Conservation (phyloP, 2,797 vertebrate species). For the Vipera latastei region DNA sequence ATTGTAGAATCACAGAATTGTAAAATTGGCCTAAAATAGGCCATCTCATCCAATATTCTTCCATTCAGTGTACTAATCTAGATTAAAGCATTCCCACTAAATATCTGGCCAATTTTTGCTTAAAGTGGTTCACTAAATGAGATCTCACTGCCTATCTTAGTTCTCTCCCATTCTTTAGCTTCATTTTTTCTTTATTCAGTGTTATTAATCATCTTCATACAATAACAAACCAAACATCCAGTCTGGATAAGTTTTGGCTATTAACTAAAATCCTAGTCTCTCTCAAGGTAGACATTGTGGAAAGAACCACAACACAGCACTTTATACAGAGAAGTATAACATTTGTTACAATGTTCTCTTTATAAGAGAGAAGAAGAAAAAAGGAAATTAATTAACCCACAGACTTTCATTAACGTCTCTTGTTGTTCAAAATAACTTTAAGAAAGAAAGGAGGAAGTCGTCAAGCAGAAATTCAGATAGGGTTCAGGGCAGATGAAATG, state of each 20-base stretch:
- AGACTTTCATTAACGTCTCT: neutral
- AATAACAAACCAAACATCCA: neutral
- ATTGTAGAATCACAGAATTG: neutral
- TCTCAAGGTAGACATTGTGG: neutral
- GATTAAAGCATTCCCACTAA: neutral
- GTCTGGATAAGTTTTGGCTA: neutral
- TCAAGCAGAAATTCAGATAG: neutral
- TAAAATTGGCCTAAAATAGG: neutral
- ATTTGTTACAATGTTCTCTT: neutral
- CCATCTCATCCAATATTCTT: neutral
- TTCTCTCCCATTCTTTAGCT: neutral
- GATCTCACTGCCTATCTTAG: neutral
- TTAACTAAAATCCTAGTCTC: neutral
- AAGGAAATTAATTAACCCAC: neutral
- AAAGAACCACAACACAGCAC: neutral
- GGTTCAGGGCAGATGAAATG: neutral
- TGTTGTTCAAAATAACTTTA: neutral
- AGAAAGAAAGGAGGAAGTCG: neutral
- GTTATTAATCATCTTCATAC: neutral
- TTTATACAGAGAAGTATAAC: neutral
- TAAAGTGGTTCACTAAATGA: neutral
- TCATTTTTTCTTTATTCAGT: neutral
- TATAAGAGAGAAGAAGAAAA: neutral
- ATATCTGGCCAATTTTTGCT: neutral
- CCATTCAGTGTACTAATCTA: neutral